Percentiles rank a stretch among this genome's conserved stretches.
phyloP scores from a whole-genome alignment of 2,797 vertebrate genomes.

The Lepus townsendii region DNA sequence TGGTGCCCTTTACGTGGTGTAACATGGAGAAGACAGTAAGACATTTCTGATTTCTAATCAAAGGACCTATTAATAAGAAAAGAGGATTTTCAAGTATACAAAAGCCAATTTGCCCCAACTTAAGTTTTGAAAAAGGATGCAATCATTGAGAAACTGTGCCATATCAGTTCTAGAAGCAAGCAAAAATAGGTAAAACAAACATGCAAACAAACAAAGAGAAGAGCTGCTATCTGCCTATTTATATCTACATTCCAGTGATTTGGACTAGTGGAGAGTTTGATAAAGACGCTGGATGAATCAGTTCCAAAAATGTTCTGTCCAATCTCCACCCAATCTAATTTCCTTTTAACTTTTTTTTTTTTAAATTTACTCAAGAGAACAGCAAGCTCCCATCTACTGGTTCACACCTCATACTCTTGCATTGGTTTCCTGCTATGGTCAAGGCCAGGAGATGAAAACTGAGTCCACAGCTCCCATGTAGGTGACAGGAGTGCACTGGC shows the following conservation, averaged over 20 bases:
- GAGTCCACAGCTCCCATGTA: too few relatives aligned
- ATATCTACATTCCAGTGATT: background rate
- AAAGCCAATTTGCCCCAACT: background rate
- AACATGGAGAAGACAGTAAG: background rate
- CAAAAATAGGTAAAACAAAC: background rate
- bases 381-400: too few relatives aligned
- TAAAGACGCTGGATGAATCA: background rate
- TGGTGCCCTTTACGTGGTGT: fast-evolving
- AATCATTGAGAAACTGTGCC: background rate
- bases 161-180: conserved; percentile 1
- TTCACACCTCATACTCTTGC: too few relatives aligned
- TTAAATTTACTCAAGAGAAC: too few relatives aligned
- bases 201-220: background rate
- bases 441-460: too few relatives aligned
- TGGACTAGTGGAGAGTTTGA: background rate
- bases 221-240: too few relatives aligned
- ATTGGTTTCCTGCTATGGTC: too few relatives aligned
- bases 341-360: too few relatives aligned
- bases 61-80: background rate
- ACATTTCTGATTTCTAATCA: background rate
- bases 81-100: background rate
- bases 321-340: too few relatives aligned
- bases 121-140: background rate
- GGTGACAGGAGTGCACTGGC: too few relatives aligned
- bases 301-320: background rate